These are phyloP conservation scores for Premnoplex brunnescens DNA, from an alignment of 2,797 vertebrate genomes.

Conservation along the genomic window DNA sequence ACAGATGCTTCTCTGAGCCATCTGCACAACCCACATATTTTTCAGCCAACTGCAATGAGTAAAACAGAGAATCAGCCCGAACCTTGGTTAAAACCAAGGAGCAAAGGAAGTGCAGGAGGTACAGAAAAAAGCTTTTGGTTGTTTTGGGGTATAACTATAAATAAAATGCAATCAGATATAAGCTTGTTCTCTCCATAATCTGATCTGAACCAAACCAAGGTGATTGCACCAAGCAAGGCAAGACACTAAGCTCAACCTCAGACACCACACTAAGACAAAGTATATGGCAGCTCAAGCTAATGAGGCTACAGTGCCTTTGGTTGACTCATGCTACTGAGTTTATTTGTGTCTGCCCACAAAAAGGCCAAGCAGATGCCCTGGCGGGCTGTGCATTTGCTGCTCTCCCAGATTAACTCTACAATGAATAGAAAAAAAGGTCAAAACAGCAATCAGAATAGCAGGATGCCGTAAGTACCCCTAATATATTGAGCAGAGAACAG, in stretches of 20 bases:
- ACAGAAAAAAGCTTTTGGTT: background rate
- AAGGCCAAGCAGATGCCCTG: background rate
- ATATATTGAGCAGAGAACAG: background rate
- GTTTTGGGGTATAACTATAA: conserved; percentile 27
- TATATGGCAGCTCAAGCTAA: background rate
- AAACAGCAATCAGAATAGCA: background rate
- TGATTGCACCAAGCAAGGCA: background rate
- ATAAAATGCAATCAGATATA: conserved; percentile 44
- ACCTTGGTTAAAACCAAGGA: conserved; percentile 52
- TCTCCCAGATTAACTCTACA: background rate
- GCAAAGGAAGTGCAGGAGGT: background rate
- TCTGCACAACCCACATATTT: conserved; percentile 42
- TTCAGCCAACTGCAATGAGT: conserved; percentile 52
- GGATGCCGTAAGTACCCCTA: background rate
- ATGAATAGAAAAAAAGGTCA: background rate
- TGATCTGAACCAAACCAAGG: background rate
- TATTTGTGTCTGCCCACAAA: background rate
- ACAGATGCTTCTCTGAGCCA: conserved; percentile 36
- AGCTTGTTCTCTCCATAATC: background rate
- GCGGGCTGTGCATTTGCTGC: background rate
- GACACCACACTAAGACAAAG: background rate
- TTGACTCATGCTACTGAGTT: background rate
- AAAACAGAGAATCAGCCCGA: conserved; percentile 45
- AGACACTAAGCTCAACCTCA: background rate
- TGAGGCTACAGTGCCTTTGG: background rate